Percentiles rank a stretch among this genome's conserved stretches.
phyloP scores from a whole-genome alignment of 2,797 vertebrate genomes.

The Pantherophis alleghaniensis region DNA sequence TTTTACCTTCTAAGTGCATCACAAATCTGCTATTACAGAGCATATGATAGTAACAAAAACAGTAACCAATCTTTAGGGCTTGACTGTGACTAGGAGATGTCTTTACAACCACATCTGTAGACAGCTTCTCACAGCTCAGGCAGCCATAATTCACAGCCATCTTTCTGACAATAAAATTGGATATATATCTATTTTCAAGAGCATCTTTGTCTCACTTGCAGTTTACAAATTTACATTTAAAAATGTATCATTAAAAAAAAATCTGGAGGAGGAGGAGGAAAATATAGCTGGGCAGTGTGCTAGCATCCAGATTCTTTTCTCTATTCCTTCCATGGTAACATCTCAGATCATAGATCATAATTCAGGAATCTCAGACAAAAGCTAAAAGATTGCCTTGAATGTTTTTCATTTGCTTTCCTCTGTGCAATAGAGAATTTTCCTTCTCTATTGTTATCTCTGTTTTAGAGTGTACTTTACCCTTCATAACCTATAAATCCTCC shows the following conservation, averaged over 20 bases:
- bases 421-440: background rate
- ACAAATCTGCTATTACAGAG: background rate
- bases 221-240: background rate
- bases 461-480: background rate
- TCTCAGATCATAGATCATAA: background rate
- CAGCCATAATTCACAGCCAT: background rate
- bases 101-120: background rate
- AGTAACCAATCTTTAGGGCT: background rate
- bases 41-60: background rate
- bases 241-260: background rate
- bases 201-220: background rate
- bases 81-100: background rate
- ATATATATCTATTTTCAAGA: background rate
- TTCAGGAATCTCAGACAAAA: background rate
- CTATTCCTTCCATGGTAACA: background rate
- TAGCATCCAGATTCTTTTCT: background rate
- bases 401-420: background rate
- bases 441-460: slow-evolving; percentile 6
- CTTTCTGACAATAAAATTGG: background rate
- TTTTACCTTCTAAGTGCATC: background rate
- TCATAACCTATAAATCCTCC: slow-evolving; percentile 16
- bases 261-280: background rate
- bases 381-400: background rate
- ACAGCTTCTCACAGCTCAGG: background rate
- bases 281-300: background rate